Base-by-base conservation (phyloP, 2,113 vertebrate species). In the Ptyas mucosa region DNA sequence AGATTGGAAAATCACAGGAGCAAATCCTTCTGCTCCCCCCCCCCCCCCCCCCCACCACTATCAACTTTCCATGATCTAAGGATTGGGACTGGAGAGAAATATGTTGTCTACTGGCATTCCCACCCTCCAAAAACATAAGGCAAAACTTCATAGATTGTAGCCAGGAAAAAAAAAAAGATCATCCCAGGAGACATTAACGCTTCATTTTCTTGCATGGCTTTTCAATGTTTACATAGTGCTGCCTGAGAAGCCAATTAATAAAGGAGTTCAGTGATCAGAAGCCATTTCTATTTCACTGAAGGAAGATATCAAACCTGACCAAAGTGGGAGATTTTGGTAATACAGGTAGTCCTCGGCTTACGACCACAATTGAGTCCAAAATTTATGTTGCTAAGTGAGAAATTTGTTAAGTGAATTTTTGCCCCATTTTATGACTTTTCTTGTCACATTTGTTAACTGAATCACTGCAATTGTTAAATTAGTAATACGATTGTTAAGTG, bases 171-270 rank as follows among this genome's bases (percentile, higher is more conserved):
- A n/a, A n/a, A n/a, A n/a, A n/a, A n/a, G 95, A 92, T 96, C 96
- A 91, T 90, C 94, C 94, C 94, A 3, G 0, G 94, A 89, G 96
- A 95, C 94, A 95, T 96, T 96, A 96, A 95, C 93, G 94, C 90
- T n/a, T 54, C 2, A 49, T 95, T 97, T 95, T 97, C 95, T 93
- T 90, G 88, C 0, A 0, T 93, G 88, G 94, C 94, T 69, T 51
- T 52, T 11, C 20, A 96, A 92, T 88, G 90, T 93, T 93, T 92
- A 95, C 92, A 85, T 92, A 89, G 93, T 93, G 69, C 85, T 2
- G 0, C 91, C 87, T 26, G 7, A 9, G 24, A 90, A 95, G 89
- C 15, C 52, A 88, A 75, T 93, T 86, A 86, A 93, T 90, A 91
- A 92, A 92, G 93, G 92, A 94, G 11, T 18, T 75, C 29, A 75